Percentiles rank a stretch among this genome's conserved stretches.
Evolutionary conservation across 2,113 vertebrate genomes (phyloP).

Genomic region (Psilopsiagon aymara): DNA sequence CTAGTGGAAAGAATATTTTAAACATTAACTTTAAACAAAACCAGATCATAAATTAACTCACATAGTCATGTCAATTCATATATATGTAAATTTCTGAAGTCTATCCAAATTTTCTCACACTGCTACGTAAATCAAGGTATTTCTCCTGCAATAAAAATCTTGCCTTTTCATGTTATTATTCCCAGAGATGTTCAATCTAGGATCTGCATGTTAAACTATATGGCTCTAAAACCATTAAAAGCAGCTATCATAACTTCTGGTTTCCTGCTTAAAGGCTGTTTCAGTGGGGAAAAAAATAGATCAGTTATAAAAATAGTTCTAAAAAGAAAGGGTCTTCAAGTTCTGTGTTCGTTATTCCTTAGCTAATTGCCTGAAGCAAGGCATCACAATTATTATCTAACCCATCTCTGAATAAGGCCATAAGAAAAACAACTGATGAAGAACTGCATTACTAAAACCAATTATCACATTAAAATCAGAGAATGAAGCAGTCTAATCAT

Average conservation of each 20-base stretch:
- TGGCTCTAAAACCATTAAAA: not conserved
- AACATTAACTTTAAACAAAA: constrained; percentile 30
- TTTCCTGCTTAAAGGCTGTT: not conserved
- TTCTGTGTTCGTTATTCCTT: not conserved
- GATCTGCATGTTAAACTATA: not conserved
- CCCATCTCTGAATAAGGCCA: not conserved
- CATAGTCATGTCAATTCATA: not conserved
- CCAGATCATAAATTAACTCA: not conserved
- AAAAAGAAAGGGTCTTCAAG: not conserved
- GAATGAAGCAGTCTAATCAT: not conserved
- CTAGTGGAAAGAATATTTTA: constrained; percentile 73
- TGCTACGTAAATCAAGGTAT: not conserved
- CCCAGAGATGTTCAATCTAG: not conserved
- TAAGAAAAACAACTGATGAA: not conserved
- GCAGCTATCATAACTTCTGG: not conserved
- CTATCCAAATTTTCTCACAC: not conserved
- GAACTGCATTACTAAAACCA: not conserved
- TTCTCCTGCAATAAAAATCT: not conserved
- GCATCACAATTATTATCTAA: not conserved
- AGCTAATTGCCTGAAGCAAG: not conserved
- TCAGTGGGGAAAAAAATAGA: not conserved
- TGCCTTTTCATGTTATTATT: not conserved
- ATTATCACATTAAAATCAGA: not conserved
- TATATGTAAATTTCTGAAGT: not conserved
- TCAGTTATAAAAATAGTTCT: not conserved